phyloP scores from a whole-genome alignment of 2,888 invertebrate species.

The Athalia circularis region DNA sequence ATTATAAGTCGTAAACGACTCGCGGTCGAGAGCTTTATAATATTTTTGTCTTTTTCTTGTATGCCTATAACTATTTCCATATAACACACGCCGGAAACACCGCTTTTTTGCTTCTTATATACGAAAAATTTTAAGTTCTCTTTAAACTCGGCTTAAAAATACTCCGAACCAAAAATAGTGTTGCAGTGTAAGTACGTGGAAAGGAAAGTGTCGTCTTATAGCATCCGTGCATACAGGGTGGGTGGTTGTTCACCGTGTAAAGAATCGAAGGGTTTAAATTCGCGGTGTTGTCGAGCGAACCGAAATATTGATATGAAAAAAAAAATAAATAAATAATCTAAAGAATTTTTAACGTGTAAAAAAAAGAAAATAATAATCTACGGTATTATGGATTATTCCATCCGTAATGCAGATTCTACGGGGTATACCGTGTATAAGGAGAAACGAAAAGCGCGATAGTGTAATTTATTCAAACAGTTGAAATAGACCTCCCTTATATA shows the following conservation, averaged over 20 bases:
- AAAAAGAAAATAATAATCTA: background rate
- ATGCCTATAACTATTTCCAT: slow-evolving; percentile 41
- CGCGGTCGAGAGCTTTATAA: too few species aligned
- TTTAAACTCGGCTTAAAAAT: slow-evolving; percentile 67
- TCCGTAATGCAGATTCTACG: too few species aligned
- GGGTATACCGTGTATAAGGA: background rate
- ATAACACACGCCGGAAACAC: too few species aligned
- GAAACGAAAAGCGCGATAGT: slow-evolving; percentile 27
- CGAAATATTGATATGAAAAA: background rate
- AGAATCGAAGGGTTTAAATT: background rate
- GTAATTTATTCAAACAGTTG: slow-evolving; percentile 29
- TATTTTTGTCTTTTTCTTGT: slow-evolving; percentile 14
- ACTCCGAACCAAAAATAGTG: slow-evolving; percentile 62
- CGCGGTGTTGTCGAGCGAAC: background rate
- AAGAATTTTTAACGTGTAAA: background rate
- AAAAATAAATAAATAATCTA: background rate
- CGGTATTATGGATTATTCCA: background rate
- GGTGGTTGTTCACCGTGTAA: background rate
- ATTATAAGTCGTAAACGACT: too few species aligned
- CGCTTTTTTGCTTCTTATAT: slow-evolving; percentile 50
- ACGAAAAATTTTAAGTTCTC: slow-evolving; percentile 28
- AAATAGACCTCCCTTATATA: slow-evolving; percentile 7
- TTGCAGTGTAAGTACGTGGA: slow-evolving; percentile 33
- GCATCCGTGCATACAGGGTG: slow-evolving; percentile 11
- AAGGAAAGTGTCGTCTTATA: slow-evolving; percentile 32